Base-by-base conservation (phyloP, 1,140 invertebrate genomes). In the Stegodyphus dumicola region DNA sequence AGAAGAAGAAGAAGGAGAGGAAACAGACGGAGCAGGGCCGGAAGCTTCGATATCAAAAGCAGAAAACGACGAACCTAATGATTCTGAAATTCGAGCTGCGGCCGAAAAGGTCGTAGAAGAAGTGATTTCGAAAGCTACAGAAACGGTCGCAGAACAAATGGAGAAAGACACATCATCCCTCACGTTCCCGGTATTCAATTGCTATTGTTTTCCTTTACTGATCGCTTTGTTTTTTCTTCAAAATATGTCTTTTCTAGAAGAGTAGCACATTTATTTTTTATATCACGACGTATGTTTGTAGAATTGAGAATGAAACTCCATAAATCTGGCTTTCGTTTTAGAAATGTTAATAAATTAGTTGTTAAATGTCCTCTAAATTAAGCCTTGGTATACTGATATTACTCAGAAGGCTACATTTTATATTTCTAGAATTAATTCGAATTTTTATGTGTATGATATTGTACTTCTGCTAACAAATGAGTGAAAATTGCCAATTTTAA, bases 21-120 rank as follows among this genome's bases (percentile, higher is more conserved):
- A 15, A 17, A 51, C 71, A 52, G 73, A 67, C 11, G 81, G 69
- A 17, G 7, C 65, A 9, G 11, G 7, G 17, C 13, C 13, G 65
- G 65, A 67, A 18, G 11, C 17, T 9, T 7, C 13, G 11, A 15
- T 11, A 15, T 7, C 7, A 67, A n/a, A 67, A 18, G 11, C 13
- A n/a, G 65, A 67, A 18, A 5, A 67, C 7, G 65, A 67, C 11
- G 17, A n/a, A 2, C 18, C 49, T n/a, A 56, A 74, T 6, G 81
- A 84, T 4, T 67, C 17, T 13, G 73, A 67, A 6, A 76, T 84
- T 18, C 11, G 81, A 0, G 81, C 64, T 3, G 73, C 81, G 0
- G 81, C 81, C 0, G 73, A 84, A 33, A 75, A 84, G 17, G 81
- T 84, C 0, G 81, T 84, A 5, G 73, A 84, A 51, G 81, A 84